Evolutionary conservation across 2,113 vertebrate genomes (phyloP), one percentile per base, ranked within the genome.

Genomic region (Jacana jacana): DNA sequence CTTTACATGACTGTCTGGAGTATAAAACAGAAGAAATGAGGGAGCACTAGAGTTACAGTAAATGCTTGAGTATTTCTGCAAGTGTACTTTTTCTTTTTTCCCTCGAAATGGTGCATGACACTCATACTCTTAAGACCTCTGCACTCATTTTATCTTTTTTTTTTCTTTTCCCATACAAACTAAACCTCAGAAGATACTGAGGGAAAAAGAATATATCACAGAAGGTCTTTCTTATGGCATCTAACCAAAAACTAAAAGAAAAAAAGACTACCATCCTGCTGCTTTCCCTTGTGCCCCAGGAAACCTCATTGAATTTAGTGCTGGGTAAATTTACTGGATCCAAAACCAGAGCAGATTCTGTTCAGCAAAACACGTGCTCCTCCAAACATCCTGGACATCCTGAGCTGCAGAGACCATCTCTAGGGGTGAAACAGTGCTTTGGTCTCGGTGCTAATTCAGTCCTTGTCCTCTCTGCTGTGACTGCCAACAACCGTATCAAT

Each of bases 401-500:
- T 64, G 72, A 81, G 84, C 81, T 73, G 86, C 71, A 97, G 88
- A 91, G 91, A 90, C 73, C 83, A 89, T 96, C 94, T 94, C 89
- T 95, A 91, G 78, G 72, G 88, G 81, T 70, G 76, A 93, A 89
- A 96, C 10, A 73, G 82, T 61, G 80, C 84, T 92, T 94, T 78
- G 97, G 91, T 96, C 91, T 97, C 73, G 4, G 82, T 92, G 93
- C 89, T 97, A 73, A 66, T 96, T 97, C 96, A 81, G 58, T 90
- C 86, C 73, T 91, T 96, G 96, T 97, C 97, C 92, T 97, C 89
- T 94, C 92, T 98, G 94, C 94, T 96, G 88, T 97, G 92, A 95
- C 96, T 97, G 97, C 97, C 97, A 97, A 93, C 88, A 91, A 93
- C 95, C 95, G 65, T 97, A 96, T 96, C 97, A 98, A 98, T 98